Percentiles rank a stretch among this genome's conserved stretches.
Conservation (phyloP, 2,113 vertebrate species). For the Gobiocypris rarus region DNA sequence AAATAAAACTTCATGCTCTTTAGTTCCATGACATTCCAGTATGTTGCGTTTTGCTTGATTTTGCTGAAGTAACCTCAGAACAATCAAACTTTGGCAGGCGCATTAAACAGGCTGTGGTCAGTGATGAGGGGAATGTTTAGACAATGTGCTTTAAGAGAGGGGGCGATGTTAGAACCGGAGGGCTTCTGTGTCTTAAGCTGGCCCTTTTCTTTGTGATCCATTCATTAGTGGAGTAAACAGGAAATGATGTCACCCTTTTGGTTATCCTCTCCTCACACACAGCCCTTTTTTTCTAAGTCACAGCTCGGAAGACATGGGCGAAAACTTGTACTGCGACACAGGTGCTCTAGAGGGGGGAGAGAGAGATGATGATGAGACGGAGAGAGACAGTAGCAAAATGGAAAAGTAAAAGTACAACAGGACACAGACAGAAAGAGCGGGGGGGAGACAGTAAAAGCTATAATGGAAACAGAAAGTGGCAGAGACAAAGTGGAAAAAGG, state of each 20-base stretch:
- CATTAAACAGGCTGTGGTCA: conserved; percentile 17
- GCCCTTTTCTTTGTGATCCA: conserved; percentile 60
- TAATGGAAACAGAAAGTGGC: conserved; percentile 50
- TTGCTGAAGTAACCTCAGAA: not conserved
- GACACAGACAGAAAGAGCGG: conserved; percentile 6
- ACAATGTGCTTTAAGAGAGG: not conserved
- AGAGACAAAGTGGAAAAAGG: conserved; percentile 50
- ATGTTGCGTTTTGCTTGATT: not conserved
- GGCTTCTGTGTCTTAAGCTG: conserved; percentile 24
- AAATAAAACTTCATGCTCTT: conserved; percentile 19
- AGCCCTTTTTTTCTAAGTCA: conserved; percentile 50
- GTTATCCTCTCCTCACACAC: conserved; percentile 54
- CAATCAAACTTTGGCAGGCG: not conserved
- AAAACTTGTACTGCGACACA: conserved; percentile 38
- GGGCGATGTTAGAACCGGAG: not conserved
- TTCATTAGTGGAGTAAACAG: conserved; percentile 68
- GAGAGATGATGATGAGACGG: too few species aligned
- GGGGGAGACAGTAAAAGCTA: conserved; percentile 27
- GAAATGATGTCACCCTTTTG: conserved; percentile 65
- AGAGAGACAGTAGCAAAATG: conserved; percentile 39
- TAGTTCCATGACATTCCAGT: not conserved
- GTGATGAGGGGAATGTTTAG: not conserved
- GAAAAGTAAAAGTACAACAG: conserved; percentile 42
- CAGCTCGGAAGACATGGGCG: conserved; percentile 15
- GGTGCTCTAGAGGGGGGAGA: not conserved